Evolutionary conservation across 2,113 vertebrate species (phyloP).

Genomic region (Pollimyrus isidori): DNA sequence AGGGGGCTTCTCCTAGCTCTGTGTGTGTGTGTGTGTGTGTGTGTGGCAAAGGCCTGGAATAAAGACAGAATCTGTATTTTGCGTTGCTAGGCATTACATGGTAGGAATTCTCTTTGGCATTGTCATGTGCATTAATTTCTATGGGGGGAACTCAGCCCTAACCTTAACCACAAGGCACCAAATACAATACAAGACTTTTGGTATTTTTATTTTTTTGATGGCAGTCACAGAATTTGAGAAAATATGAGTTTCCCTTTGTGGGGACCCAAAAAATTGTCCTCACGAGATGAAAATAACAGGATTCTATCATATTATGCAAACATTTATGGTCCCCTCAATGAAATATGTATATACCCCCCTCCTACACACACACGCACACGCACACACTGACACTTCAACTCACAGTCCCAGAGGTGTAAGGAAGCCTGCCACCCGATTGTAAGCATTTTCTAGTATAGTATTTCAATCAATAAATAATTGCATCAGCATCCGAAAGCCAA

Average conservation of each 20-base stretch:
- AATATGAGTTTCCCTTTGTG: no score
- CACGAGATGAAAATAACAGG: no score
- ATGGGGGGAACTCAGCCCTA: no score
- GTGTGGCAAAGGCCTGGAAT: not conserved
- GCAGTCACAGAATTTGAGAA: no score
- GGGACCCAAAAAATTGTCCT: no score
- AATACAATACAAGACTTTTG: no score
- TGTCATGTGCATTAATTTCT: not conserved
- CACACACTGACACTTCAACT: not conserved
- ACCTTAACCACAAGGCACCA: no score
- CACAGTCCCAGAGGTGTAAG: not conserved
- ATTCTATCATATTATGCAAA: no score
- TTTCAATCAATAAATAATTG: not conserved
- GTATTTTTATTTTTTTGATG: no score
- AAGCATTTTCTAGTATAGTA: not conserved
- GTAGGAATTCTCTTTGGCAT: not conserved
- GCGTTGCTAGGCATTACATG: not conserved
- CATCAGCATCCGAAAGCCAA: slow-evolving; percentile 3
- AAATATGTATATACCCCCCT: not conserved
- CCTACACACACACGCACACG: not conserved
- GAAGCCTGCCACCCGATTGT: not conserved
- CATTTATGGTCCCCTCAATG: no score
- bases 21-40: not conserved
- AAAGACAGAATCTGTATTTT: not conserved
- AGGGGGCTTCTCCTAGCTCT: not conserved